These are phyloP conservation scores for Arizona elegans DNA, from an alignment of 2,113 vertebrate species.

Conservation along the genomic window DNA sequence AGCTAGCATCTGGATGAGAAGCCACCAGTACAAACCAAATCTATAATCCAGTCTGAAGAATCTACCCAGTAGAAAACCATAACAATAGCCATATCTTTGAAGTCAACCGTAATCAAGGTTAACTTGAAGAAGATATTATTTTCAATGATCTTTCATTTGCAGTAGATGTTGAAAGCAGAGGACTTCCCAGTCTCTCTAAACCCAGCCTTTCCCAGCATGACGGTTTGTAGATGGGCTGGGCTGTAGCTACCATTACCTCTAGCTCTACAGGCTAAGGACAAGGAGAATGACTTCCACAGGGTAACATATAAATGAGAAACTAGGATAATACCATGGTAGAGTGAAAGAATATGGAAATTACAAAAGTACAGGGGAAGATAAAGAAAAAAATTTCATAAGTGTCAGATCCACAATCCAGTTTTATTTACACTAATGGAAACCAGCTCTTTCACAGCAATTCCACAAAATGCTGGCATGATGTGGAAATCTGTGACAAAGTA, in stretches of 20 bases:
- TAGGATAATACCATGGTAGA: neutral
- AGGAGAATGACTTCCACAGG: neutral
- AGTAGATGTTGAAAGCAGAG: neutral
- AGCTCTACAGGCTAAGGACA: neutral
- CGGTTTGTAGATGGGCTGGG: neutral
- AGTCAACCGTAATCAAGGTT: neutral
- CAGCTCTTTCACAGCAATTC: neutral
- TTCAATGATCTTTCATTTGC: neutral
- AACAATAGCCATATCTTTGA: neutral
- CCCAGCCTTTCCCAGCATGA: neutral
- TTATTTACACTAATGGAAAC: neutral
- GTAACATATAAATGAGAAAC: neutral
- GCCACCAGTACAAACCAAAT: neutral
- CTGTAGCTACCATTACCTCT: neutral
- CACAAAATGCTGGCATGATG: neutral
- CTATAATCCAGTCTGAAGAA: neutral
- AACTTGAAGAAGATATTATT: neutral
- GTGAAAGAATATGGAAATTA: neutral
- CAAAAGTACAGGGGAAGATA: neutral
- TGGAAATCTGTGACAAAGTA: neutral
- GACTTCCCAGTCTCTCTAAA: neutral
- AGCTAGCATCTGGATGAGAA: neutral
- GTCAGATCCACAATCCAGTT: neutral
- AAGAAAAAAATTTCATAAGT: neutral
- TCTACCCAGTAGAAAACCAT: neutral